Evolutionary conservation across 2,797 vertebrate species (phyloP), one percentile per base, ranked within the genome.

Genomic region (Pipistrellus pygmaeus): DNA sequence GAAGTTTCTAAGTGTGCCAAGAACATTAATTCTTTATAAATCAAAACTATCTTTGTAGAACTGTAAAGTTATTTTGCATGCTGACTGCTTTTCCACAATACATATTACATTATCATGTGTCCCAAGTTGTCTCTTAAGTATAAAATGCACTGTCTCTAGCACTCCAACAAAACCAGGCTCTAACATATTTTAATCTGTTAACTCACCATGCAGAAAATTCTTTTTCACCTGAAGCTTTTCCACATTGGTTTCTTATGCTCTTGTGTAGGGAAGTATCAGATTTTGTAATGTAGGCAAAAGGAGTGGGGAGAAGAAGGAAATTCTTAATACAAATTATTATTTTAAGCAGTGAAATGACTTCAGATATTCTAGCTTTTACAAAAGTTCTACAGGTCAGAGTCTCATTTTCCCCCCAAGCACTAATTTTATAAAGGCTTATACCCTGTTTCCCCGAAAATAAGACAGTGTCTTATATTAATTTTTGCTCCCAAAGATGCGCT

Each of bases 21-120:
- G 23, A 77, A 64, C 30, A 80, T 68, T 66, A 84, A 90, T 88
- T 72, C 92, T 44, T 91, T 95, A 93, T 83, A 86, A 90, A 64
- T 86, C 64, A 88, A 93, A 85, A 64, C 14, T 82, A 76, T 10
- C 18, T 64, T 71, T 94, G 25, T 27, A 60, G 44, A 78, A 38
- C 3, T 77, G 15, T 66, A 89, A 71, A 85, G 48, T 64, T 92
- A 21, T 80, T 82, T 93, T 27, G 51, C 17, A 25, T 69, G 14
- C 11, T 81, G 21, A 32, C 41, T 68, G 35, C 13, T 88, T 90
- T 89, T 46, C 30, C 81, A 41, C 68, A 73, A 73, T 66, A 64
- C 1, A 78, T 73, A 66, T 85, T 88, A 66, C 23, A 72, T 73
- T 93, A 60, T 81, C 11, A 48, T n/a, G 5, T 83, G 11, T 15